Base-by-base conservation (phyloP, 1,140 invertebrate species). In the Drosophila ambigua region DNA sequence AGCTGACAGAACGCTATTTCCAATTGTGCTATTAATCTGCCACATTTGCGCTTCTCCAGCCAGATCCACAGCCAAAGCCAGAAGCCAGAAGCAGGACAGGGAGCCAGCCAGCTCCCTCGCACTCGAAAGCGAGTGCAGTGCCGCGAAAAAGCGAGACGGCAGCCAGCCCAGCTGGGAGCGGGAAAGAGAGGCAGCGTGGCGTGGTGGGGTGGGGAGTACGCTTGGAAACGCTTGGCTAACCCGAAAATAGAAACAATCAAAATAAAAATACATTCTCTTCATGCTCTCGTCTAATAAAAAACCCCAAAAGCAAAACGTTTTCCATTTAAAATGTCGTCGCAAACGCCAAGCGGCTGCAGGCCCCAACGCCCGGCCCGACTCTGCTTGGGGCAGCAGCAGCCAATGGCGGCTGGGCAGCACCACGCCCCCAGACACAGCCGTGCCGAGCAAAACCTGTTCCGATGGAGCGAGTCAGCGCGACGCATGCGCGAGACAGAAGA, bases 1-100 rank as follows among this genome's bases (percentile, higher is more conserved):
- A 88, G 79, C 85, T 84, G 79, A 88, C 84, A 88, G 76, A 88
- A 84, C 73, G 85, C 79, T 90, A 83, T 89, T 90, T 84, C 85
- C 90, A 90, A 91, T 91, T 87, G 85, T 77, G 79, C 90, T 91
- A 91, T 91, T 91, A 91, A 91, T 91, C 84, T 91, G 85, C 90
- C 90, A 91, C 90, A 91, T 91, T 91, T 91, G 82, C 90, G 87
- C 89, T 87, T 90, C 67, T 78, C 52, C 77, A 58, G 72, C n/a
- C 48, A 53, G 11, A 39, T 11, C 35, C 9, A 28, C 16, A 16
- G 16, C 16, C 16, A 16, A 6, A 28, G 4, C 26, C 26, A 41
- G 65, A 66, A 52, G 39, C 23, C 23, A 23, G 44, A 11, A 31
- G 61, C 50, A 64, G 64, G 55, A 45, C 45, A 28, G 46, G 8